A percentile compares a stretch with the other conserved stretches of the same genome.
Evolutionary conservation across 2,888 invertebrate genomes (phyloP).

Genomic region (Morpho achilles): DNA sequence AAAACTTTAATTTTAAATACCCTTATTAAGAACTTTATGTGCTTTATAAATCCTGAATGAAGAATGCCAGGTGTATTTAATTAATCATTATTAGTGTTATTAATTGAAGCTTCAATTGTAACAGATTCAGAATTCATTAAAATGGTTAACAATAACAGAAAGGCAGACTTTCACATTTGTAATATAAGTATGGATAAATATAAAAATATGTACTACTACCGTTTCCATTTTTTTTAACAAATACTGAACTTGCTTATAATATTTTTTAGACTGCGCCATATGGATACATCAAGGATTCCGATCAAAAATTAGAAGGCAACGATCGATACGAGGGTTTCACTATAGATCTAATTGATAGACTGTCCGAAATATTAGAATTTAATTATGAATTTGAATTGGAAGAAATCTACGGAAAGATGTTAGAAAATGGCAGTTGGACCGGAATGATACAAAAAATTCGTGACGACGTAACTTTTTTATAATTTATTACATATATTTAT

Average conservation of each 20-base stretch:
- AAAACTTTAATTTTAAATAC: too few species aligned
- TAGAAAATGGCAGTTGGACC: constrained; percentile 79
- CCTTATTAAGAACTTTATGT: too few species aligned
- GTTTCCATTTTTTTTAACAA: not conserved
- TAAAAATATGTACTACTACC: too few species aligned
- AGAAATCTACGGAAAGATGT: constrained; percentile 80
- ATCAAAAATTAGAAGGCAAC: constrained; percentile 83
- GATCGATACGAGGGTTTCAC: constrained; percentile 93
- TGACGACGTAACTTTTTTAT: constrained; percentile 75
- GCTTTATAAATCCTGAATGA: too few species aligned
- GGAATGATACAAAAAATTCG: constrained; percentile 86
- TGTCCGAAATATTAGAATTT: constrained; percentile 87
- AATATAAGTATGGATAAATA: too few species aligned
- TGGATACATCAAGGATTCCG: constrained; percentile 86
- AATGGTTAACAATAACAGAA: too few species aligned
- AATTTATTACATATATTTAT: too few species aligned
- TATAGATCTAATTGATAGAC: constrained; percentile 89
- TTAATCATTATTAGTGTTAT: too few species aligned
- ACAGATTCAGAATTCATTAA: too few species aligned
- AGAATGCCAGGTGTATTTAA: too few species aligned
- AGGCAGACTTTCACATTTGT: too few species aligned
- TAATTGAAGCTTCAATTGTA: too few species aligned
- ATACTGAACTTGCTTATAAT: not conserved
- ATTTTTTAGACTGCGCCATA: constrained; percentile 85
- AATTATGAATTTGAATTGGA: constrained; percentile 88